Percentiles rank a stretch among this genome's conserved stretches.
These are phyloP conservation scores for Lichenostomus cassidix DNA, from an alignment of 2,113 vertebrate genomes.

Conservation along the genomic window DNA sequence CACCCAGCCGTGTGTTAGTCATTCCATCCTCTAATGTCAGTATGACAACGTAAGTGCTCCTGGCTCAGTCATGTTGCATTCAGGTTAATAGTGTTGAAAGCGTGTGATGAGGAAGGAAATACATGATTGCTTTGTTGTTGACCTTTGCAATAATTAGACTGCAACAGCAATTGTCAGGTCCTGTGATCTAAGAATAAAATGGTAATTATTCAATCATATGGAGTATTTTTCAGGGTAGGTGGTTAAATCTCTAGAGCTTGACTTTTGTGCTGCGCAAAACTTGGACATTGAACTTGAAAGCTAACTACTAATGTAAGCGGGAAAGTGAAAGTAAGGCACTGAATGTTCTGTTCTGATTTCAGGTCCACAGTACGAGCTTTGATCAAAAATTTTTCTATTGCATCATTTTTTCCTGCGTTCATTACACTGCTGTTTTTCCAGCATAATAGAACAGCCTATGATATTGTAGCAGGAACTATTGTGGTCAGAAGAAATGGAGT, in stretches of 20 bases:
- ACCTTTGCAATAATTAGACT: background rate
- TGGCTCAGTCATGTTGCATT: background rate
- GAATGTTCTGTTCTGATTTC: constrained; percentile 48
- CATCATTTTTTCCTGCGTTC: constrained; percentile 94
- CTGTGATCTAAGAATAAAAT: background rate
- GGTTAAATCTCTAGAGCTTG: background rate
- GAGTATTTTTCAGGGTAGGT: background rate
- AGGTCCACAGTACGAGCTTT: constrained; percentile 92
- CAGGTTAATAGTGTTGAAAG: background rate
- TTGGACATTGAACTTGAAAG: background rate
- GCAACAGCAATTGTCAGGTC: background rate
- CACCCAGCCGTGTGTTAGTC: constrained; percentile 89
- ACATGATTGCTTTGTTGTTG: background rate
- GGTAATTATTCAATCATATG: background rate
- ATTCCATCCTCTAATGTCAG: constrained; percentile 91
- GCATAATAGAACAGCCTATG: constrained; percentile 95
- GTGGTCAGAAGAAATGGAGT: constrained; percentile 87
- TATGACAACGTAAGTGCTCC: constrained; percentile 89
- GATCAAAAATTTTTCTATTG: constrained; percentile 98
- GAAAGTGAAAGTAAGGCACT: background rate
- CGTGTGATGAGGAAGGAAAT: background rate
- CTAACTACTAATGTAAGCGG: background rate
- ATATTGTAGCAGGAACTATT: constrained; percentile 94
- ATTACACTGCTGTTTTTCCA: constrained; percentile 96
- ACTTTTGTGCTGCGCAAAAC: background rate